Conservation (phyloP, 2,797 vertebrate genomes). For the Sus cebifrons region DNA sequence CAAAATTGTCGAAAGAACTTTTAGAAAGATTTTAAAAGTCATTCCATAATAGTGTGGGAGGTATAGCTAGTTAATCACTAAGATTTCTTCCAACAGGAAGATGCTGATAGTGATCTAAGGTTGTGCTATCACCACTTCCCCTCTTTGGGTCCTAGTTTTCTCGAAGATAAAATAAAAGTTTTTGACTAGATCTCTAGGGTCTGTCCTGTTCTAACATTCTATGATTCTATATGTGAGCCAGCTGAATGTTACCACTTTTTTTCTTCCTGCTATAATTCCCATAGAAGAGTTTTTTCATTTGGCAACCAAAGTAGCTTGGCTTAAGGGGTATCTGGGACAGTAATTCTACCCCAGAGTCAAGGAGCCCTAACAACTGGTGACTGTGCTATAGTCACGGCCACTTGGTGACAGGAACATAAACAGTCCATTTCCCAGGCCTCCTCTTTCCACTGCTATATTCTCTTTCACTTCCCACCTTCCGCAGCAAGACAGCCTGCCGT, state of each 20-base stretch:
- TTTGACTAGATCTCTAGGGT: not conserved
- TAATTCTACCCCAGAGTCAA: not conserved
- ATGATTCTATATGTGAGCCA: not conserved
- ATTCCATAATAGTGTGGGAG: not conserved
- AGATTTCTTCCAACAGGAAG: not conserved
- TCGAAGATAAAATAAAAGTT: slow-evolving; percentile 36
- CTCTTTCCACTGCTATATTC: slow-evolving; percentile 42
- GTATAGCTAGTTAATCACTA: slow-evolving; percentile 9
- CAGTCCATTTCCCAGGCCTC: not conserved
- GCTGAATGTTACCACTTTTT: slow-evolving; percentile 8
- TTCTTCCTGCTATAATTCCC: not conserved
- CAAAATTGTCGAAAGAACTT: not conserved
- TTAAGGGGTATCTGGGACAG: not conserved
- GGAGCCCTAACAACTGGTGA: not conserved
- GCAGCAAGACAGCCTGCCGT: not conserved
- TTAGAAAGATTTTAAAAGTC: not conserved
- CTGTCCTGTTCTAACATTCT: not conserved
- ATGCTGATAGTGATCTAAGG: not conserved
- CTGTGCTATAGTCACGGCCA: not conserved
- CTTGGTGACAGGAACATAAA: not conserved
- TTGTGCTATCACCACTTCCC: not conserved
- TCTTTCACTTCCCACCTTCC: slow-evolving; percentile 15
- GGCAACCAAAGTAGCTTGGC: not conserved
- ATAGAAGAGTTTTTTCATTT: slow-evolving; percentile 44
- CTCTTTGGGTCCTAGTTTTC: slow-evolving; percentile 8